These are phyloP conservation scores for Alaudala cheleensis DNA, from an alignment of 2,113 vertebrate genomes.

Conservation along the genomic window DNA sequence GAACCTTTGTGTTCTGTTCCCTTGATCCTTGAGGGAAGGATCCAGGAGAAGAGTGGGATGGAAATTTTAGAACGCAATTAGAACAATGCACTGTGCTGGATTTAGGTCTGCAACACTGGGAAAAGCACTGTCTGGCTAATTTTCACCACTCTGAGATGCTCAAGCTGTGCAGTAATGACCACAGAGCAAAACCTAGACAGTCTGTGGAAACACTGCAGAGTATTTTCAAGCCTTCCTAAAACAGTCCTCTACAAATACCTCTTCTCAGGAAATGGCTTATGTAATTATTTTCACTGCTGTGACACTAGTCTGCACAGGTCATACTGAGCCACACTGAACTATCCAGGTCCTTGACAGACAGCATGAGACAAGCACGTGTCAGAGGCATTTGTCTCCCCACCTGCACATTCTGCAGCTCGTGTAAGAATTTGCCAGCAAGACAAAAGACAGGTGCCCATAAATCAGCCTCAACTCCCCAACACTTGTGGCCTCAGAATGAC, in stretches of 20 bases:
- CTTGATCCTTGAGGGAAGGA: not conserved
- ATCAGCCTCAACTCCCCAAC: not conserved
- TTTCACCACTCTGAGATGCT: not conserved
- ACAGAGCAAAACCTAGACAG: not conserved
- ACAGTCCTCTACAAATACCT: not conserved
- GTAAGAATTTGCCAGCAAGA: not conserved
- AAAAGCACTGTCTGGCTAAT: not conserved
- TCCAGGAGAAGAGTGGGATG: not conserved
- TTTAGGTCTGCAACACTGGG: not conserved
- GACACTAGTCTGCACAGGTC: not conserved
- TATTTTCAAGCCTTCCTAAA: not conserved
- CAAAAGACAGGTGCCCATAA: not conserved
- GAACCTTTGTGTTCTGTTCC: not conserved
- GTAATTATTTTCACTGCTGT: not conserved
- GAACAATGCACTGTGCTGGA: not conserved
- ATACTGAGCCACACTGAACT: not conserved
- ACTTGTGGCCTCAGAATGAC: not conserved
- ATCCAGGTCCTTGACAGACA: not conserved
- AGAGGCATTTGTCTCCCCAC: not conserved
- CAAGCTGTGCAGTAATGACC: not conserved
- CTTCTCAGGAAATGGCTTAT: not conserved
- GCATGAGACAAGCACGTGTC: not conserved
- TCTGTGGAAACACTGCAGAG: not conserved
- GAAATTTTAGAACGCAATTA: not conserved
- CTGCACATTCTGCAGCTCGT: not conserved